Evolutionary conservation across 2,888 invertebrate species (phyloP), one percentile per base, ranked within the genome.

Genomic region (Diadromus collaris): DNA sequence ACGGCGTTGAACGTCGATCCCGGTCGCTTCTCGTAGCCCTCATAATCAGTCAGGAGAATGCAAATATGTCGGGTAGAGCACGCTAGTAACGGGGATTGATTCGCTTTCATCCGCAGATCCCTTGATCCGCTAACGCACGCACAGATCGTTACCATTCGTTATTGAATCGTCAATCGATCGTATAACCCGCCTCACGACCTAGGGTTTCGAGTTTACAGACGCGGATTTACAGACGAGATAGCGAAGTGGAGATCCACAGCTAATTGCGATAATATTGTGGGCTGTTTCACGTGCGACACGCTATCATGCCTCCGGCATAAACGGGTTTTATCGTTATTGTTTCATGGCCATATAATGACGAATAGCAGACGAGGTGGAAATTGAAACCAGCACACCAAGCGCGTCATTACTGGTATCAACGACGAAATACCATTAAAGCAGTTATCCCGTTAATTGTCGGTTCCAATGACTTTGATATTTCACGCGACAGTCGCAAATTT

Each of bases 31-130:
- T 61, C 16, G 34, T 48, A 34, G 60, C 46, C 32, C 32, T 70
- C 46, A 60, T 70, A 61, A 70, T 70, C 71, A 61, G 71, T 63
- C 71, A 63, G 61, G 38, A 51, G 38, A 19, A 54, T 51, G 38
- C 19, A 34, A 61, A 61, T 63, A 71, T 41, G 63, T 34, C 29
- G 51, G 63, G 38, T 48, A 51, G 51, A 32, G 24, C 19, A 56
- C 10, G 27, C 19, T 34, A 48, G 60, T 63, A 63, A 63, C 63
- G 27, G 32, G 54, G 61, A 63, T 71, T 61, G 61, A 71, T 51
- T 58, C n/a, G 16, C 13, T 27, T 56, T 29, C 6, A 27, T 56
- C 56, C 2, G 16, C 32, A 7, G 32, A 32, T 60, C 56, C 56
- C 19, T 56, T 56, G 41, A 54, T 29, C 41, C 27, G 48, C 24